Base-by-base conservation (phyloP, 2,113 vertebrate species). In the Haplochromis burtoni region DNA sequence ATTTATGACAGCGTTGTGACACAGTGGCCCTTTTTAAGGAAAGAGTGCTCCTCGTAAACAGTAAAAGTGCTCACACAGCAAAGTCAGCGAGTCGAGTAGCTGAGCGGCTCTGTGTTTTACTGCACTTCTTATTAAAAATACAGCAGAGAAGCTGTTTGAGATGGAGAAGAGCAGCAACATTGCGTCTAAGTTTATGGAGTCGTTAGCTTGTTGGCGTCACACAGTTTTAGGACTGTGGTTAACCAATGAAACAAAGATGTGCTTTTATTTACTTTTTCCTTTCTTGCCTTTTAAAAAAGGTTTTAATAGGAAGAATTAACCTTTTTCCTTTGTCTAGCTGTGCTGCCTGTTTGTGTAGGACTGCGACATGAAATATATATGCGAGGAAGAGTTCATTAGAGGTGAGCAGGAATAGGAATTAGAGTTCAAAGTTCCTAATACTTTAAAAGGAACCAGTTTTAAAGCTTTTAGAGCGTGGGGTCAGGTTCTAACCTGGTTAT, bases 81-180 rank as follows among this genome's bases (percentile, higher is more conserved):
- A 81, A 81, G 85, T 76, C 81, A 38, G 85, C 29, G 13, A 13
- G 61, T 78, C 3, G 73, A 35, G 82, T 49, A 47, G 76, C 61
- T 8, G 68, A 83, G 85, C 47, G 80, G n/a, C 26, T 8, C 71
- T 61, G 81, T 76, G 33, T 90, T 94, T 94, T 91, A 95, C 91
- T 86, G 90, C 80, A 21, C 38, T 26, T 87, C 87, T 89, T 92
- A 91, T 95, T 91, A 91, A 95, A 91, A 84, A 92, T 81, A 81
- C 35, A 79, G 89, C 86, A 63, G 89, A 83, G 92, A 76, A 82
- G 91, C 84, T 82, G 87, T 92, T 92, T 84, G 88, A 93, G 91
- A 57, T 45, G 26, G 84, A 89, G 90, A 84, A 66, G 88, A 89
- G 87, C 45, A 29, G 86, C 66, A 33, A 45, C 76, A 33, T 33